Base-by-base conservation (phyloP, 2,888 invertebrate genomes). In the Philaethria dido region DNA sequence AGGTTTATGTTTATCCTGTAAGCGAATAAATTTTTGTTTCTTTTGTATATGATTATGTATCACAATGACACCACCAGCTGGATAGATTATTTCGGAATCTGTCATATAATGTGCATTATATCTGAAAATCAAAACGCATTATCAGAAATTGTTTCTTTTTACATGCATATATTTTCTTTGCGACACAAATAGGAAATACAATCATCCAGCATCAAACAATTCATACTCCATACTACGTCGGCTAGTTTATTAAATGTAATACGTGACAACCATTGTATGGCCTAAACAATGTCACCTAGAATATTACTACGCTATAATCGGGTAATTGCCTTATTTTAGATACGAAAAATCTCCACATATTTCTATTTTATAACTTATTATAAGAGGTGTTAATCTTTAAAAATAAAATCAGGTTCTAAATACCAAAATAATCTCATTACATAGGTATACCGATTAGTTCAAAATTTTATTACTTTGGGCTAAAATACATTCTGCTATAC, bases 1-100 rank as follows among this genome's bases (percentile, higher is more conserved):
- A 52, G 93, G 91, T 74, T 93, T 93, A 62, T 94, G 94, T 77
- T 95, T 95, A 60, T 95, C 95, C 44, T 94, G 92, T 25, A 96
- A 86, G 74, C 94, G 93, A 60, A 97, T 95, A 77, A 95, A 95
- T 77, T 94, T 94, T 80, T 97, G 97, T 72, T 94, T 95, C 78
- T 95, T 95, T 75, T 94, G 94, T 8, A 94, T 90, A 81, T 94
- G 94, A 81, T 97, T 95, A 77, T 97, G 96, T 69, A 97, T 92
- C 0, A 95, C 94, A 59, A 97, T 87, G 0, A 96, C 95, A 61
- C 95, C 95, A 62, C 97, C 97, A 36, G 96, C 96, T 0, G 97
- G 96, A 84, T 97, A 97, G 59, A 97, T 90, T 45, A 97, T 93
- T 79, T 97, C 97, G 29, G 95, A 94, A 78, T 96, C 96, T 20